phyloP scores from a whole-genome alignment of 2,797 vertebrate species.

The Ctenochaetus hawaiiensis region DNA sequence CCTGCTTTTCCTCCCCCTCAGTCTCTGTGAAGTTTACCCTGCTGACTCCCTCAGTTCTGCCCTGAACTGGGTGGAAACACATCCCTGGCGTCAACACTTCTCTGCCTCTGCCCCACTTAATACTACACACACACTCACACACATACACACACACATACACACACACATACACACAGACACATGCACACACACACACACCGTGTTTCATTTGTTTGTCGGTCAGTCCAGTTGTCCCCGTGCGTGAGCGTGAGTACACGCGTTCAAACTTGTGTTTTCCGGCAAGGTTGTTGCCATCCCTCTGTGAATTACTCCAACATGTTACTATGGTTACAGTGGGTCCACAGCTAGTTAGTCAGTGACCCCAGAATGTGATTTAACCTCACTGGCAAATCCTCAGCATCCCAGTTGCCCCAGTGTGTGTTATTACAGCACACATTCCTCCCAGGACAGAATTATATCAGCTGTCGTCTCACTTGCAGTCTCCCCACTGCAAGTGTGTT shows the following conservation, averaged over 20 bases:
- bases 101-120: slow-evolving; percentile 55
- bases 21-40: slow-evolving; percentile 62
- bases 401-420: slow-evolving; percentile 64
- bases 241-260: slow-evolving; percentile 34
- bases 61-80: slow-evolving; percentile 69
- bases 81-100: slow-evolving; percentile 60
- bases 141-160: slow-evolving; percentile 35
- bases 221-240: slow-evolving; percentile 50
- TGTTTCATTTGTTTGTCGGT: slow-evolving; percentile 20
- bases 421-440: slow-evolving; percentile 84
- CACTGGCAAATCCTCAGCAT: slow-evolving; percentile 69
- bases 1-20: neutral
- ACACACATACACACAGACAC: slow-evolving; percentile 35
- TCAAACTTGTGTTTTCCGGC: slow-evolving; percentile 19
- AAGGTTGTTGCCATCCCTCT: slow-evolving; percentile 10
- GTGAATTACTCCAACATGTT: slow-evolving; percentile 42
- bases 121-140: slow-evolving; percentile 38
- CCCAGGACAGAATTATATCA: slow-evolving; percentile 79
- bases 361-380: slow-evolving; percentile 64
- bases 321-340: slow-evolving; percentile 55
- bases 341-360: slow-evolving; percentile 57
- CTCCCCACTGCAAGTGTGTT: slow-evolving; percentile 59
- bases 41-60: slow-evolving; percentile 66
- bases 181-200: slow-evolving; percentile 27
- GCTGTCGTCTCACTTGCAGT: slow-evolving; percentile 76